Base-by-base conservation (phyloP, 1,140 invertebrate species). In the Neocloeon triangulifer region DNA sequence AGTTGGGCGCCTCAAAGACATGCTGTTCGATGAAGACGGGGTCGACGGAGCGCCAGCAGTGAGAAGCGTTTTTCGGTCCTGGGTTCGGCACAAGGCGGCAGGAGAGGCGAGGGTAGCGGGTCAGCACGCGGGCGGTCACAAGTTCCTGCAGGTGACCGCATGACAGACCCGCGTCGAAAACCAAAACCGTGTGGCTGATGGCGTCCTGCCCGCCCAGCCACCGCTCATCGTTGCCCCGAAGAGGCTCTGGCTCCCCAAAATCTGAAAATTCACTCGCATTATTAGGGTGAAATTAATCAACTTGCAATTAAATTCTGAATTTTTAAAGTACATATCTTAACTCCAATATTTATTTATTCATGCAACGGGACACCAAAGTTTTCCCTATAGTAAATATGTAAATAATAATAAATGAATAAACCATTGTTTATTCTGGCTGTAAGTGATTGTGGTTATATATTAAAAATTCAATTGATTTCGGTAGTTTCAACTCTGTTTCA, bases 21-120 rank as follows among this genome's bases (percentile, higher is more conserved):
- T 69, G 64, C 33, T 59, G 57, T 29, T 59, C 53, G 25, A 68
- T 52, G 40, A 66, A 66, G 16, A 51, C 37, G 2, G 47, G 30
- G 41, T 65, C 62, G n/a, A n/a, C n/a, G 4, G 50, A 45, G 12
- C 56, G 45, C 64, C 64, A 67, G 18, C 49, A 52, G 32, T 53
- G 53, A 7, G 4, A 51, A 47, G 18, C 49, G n/a, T n/a, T n/a
- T n/a, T n/a, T n/a, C 50, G 4, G 51, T 47, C 4, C 36, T 5
- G 51, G 44, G 6, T 58, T 39, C 4, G 43, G 37, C 2, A 52
- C 41, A 2, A 61, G 43, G 34, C 49, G 50, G 30, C 58, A 52
- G 2, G 51, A 47, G 23, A 66, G 53, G 10, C 60, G 47, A 4
- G 61, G 60, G 39, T 59, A 64, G 7, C 56, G 38, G 17, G 52